Evolutionary conservation across 2,888 invertebrate species (phyloP), one percentile per base, ranked within the genome.

Genomic region (Lydus trimaculatus): DNA sequence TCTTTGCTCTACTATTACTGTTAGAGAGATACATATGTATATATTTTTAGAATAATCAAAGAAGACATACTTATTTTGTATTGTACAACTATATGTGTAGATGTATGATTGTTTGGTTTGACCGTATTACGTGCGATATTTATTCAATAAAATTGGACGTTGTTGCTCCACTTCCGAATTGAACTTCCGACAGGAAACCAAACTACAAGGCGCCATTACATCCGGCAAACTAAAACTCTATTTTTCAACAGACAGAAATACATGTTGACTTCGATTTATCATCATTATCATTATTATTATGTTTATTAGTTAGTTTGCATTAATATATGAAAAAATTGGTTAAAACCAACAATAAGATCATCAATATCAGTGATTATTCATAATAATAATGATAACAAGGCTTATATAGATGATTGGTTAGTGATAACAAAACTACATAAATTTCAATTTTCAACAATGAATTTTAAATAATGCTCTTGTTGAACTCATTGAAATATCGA

Each of bases 61-160:
- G 23, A 28, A 61, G 23, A 52, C 33, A 58, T 36, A 61, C 48
- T 65, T 69, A 62, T 36, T 63, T 61, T 65, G 63, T 65, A 39
- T 58, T 39, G 28, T 25, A 9, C 28, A 64, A 63, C 59, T 31
- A 60, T 58, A 43, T 31, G 17, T 9, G 61, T 64, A 23, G n/a
- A 31, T 36, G 13, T 33, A 43, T 28, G 63, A 36, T 13, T 31
- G 60, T 60, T 31, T 60, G 13, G 33, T 63, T 59, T 39, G 28
- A 33, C 63, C 52, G 52, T 63, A 67, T 67, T 67, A 67, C 67
- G 67, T 67, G 67, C 67, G 36, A 56, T 52, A 66, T 66, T 67
- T 64, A 67, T 63, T 67, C 64, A 28, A 39, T 58, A 31, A 25
- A 36, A 56, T 64, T 56, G 58, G 56, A 48, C 52, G 33, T 58